Evolutionary conservation across 2,888 invertebrate genomes (phyloP).

Genomic region (Erebia epiphron): DNA sequence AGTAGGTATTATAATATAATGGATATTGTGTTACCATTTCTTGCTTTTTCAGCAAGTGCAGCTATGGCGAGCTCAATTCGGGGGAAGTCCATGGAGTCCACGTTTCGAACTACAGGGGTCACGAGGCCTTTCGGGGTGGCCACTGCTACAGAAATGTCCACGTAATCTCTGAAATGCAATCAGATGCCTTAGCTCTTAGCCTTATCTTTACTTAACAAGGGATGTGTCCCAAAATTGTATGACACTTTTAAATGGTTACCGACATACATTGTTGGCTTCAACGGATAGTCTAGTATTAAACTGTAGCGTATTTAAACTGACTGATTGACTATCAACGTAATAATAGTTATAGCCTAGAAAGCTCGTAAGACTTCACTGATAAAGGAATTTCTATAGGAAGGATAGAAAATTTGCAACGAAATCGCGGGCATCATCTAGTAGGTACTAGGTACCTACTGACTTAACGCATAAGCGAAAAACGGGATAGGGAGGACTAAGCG

Average conservation of each 20-base stretch:
- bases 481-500: neutral
- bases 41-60: conserved; percentile 95
- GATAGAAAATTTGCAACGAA: too few species aligned
- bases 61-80: conserved; percentile 95
- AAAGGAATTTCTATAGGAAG: too few species aligned
- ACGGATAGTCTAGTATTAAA: too few species aligned
- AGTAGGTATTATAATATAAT: too few species aligned
- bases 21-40: conserved; percentile 83
- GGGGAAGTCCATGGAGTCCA: conserved; percentile 97
- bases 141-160: conserved; percentile 99
- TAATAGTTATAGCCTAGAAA: too few species aligned
- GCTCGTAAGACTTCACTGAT: too few species aligned
- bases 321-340: too few species aligned
- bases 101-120: conserved; percentile 97
- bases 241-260: too few species aligned
- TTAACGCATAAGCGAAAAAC: conserved; percentile 20
- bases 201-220: too few species aligned
- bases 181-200: neutral
- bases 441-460: neutral
- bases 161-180: conserved; percentile 89
- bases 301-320: too few species aligned
- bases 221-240: too few species aligned
- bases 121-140: conserved; percentile 99
- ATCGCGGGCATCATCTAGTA: neutral
- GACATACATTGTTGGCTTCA: too few species aligned